Evolutionary conservation across 2,113 vertebrate genomes (phyloP).

Genomic region (Petroica traversi): DNA sequence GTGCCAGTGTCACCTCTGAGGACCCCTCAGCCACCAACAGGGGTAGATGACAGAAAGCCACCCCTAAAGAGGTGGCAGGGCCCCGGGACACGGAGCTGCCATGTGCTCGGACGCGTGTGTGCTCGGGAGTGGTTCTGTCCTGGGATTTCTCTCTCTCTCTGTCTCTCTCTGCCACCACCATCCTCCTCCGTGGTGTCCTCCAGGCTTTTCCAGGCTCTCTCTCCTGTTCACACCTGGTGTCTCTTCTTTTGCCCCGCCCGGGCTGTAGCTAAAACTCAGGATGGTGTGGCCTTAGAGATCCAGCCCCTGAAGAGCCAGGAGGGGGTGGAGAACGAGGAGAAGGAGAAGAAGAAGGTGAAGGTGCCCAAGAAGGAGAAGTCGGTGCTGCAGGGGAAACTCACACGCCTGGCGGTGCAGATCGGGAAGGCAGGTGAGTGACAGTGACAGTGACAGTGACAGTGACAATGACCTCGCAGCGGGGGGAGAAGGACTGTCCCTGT

Average conservation of each 20-base stretch:
- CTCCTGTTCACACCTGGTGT: constrained; percentile 59
- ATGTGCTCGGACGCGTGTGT: constrained; percentile 19
- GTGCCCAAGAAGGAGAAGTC: constrained; percentile 97
- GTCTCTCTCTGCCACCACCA: constrained; percentile 21
- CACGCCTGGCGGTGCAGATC: constrained; percentile 90
- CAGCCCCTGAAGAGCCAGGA: constrained; percentile 96
- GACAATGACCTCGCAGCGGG: no score
- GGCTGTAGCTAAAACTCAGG: constrained; percentile 91
- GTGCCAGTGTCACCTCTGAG: background rate
- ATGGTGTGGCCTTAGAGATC: constrained; percentile 95
- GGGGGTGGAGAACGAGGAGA: constrained; percentile 86
- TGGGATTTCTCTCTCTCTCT: constrained; percentile 44
- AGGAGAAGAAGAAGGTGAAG: constrained; percentile 86
- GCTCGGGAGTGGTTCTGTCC: constrained; percentile 18
- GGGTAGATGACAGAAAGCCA: background rate
- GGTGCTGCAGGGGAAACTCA: constrained; percentile 96
- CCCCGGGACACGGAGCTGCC: background rate
- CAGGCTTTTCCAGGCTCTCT: background rate
- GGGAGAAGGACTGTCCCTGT: background rate
- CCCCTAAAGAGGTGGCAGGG: background rate
- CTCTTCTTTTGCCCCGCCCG: constrained; percentile 52
- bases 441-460: background rate
- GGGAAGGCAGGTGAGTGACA: constrained; percentile 89
- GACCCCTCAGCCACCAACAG: background rate
- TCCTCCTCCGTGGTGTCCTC: constrained; percentile 38